phyloP scores from a whole-genome alignment of 1,140 invertebrate genomes.

The Drosophila rhopaloa region DNA sequence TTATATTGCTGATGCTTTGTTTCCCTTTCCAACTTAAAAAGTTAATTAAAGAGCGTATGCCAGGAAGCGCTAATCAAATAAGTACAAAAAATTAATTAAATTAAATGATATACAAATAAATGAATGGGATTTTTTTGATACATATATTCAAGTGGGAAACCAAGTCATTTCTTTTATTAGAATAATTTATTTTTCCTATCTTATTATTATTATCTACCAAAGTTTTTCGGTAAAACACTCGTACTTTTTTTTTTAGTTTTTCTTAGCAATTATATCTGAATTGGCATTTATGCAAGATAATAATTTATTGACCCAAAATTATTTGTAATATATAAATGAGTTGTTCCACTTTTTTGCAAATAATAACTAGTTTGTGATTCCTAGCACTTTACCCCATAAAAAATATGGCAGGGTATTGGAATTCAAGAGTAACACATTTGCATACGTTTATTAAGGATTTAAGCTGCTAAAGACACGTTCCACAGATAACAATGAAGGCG shows the following conservation, averaged over 20 bases:
- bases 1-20: not conserved
- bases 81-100: not conserved
- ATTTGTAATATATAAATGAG: too few species aligned
- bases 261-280: too few species aligned
- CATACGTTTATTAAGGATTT: slow-evolving; percentile 25
- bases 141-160: not conserved
- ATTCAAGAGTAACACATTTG: slow-evolving; percentile 28
- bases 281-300: too few species aligned
- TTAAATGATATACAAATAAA: not conserved
- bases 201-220: too few species aligned
- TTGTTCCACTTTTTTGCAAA: too few species aligned
- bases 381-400: too few species aligned
- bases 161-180: too few species aligned
- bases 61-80: slow-evolving; percentile 1
- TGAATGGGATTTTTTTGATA: not conserved
- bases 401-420: not conserved
- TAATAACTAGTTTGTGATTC: too few species aligned
- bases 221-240: too few species aligned
- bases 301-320: too few species aligned
- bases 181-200: too few species aligned
- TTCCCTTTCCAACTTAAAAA: slow-evolving; percentile 6
- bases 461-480: slow-evolving; percentile 28
- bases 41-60: slow-evolving; percentile 4
- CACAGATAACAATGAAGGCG: slow-evolving; percentile 30
- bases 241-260: too few species aligned